A percentile compares a stretch with the other conserved stretches of the same genome.
phyloP scores from a whole-genome alignment of 2,888 invertebrate species.

The Drosophila neonasuta region DNA sequence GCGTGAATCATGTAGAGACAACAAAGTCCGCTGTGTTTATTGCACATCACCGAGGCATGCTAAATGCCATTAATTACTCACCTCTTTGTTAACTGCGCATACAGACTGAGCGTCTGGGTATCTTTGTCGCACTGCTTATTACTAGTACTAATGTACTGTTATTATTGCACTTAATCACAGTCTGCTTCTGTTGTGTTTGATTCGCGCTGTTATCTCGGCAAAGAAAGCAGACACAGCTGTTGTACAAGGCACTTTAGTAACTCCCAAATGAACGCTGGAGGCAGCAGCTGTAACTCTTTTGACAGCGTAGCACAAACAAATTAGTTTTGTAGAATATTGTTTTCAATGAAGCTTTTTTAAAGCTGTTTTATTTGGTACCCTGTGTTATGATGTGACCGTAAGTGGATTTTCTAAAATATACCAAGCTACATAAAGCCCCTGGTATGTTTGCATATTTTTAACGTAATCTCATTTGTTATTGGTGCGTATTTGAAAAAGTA shows the following conservation, averaged over 20 bases:
- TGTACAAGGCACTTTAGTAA: constrained; percentile 2
- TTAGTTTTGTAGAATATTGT: background rate
- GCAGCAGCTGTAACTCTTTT: background rate
- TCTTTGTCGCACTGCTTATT: constrained; percentile 3
- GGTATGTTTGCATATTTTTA: background rate
- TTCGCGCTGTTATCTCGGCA: background rate
- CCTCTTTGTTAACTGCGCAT: constrained; percentile 26
- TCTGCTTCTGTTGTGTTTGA: constrained; percentile 5
- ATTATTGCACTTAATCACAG: background rate
- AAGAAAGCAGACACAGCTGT: background rate
- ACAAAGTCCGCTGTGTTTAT: background rate
- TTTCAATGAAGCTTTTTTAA: background rate
- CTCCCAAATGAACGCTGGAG: background rate
- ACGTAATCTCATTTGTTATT: background rate
- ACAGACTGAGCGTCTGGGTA: constrained; percentile 1
- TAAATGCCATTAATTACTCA: constrained; percentile 35
- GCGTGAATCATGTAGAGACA: constrained; percentile 15
- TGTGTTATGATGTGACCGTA: background rate
- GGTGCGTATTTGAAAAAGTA: no score
- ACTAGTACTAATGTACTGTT: background rate
- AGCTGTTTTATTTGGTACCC: background rate
- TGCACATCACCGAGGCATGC: background rate
- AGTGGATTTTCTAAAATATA: background rate
- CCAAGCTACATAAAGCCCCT: background rate
- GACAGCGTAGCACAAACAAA: background rate